Base-by-base conservation (phyloP, 2,888 invertebrate species). In the Halictus ligatus region DNA sequence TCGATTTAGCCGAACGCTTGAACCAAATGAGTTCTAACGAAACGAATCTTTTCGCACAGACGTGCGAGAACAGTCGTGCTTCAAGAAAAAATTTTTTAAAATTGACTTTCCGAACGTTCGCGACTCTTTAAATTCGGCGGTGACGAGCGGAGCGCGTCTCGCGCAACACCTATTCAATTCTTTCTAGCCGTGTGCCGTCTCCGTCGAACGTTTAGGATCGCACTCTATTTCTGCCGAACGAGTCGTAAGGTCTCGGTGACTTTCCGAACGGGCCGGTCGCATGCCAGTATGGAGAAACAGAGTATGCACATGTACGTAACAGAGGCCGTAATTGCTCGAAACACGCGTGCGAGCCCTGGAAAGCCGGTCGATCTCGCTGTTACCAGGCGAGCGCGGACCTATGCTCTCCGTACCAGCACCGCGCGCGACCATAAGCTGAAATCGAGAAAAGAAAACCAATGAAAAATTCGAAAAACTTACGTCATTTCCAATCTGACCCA, bases 401-500 rank as follows among this genome's bases (percentile, higher is more conserved):
- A 7, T 10, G 21, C 21, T 21, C 8, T 2, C 18, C 21, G 35
- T 35, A 35, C 4, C 5, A 35, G 5, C 5, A 35, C 35, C 3
- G 4, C 35, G 35, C 35, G 35, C 35, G 35, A 35, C 35, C 35
- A 35, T 35, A 35, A 58, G 43, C 8, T 71, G 10, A 60, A 7
- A 60, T n/a, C 0, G 50, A 6, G 35, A 40, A 58, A 40, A 54
- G 4, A 18, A 60, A 18, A 29, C n/a, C 10, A 25, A 43, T 13
- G n/a, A 60, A 40, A 18, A 54, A 54, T 73, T 25, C 13, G 12
- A 43, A n/a, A 74, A 85, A 95, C 95, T 95, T 88, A 95, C 95
- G 88, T 95, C 95, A 89, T 95, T 95, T 90, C 93, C 93, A 90
- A 95, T 94, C 91, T 95, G 95, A 92, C 95, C 95, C 95, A 95